phyloP scores from a whole-genome alignment of 2,797 vertebrate species.

The Acrossocheilus fasciatus region DNA sequence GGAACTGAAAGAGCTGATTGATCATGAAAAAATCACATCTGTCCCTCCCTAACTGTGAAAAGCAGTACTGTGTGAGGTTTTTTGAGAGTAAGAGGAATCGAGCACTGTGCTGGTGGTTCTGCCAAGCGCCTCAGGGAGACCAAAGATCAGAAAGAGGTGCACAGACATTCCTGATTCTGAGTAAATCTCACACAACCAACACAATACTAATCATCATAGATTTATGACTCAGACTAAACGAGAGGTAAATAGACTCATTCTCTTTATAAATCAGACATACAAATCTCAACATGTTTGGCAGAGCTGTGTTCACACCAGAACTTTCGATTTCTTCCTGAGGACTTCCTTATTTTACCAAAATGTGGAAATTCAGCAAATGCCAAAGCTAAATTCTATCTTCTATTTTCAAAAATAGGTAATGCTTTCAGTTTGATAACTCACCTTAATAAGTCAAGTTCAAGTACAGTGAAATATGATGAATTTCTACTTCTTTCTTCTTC shows the following conservation, averaged over 20 bases:
- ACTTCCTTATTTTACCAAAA: neutral
- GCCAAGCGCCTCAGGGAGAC: neutral
- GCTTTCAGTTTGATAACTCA: neutral
- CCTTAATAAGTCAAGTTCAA: neutral
- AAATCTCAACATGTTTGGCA: neutral
- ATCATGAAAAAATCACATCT: neutral
- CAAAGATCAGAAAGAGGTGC: neutral
- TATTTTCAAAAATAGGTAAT: neutral
- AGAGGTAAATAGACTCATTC: neutral
- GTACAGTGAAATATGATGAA: neutral
- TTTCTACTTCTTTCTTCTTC: too few species aligned
- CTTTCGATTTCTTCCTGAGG: neutral
- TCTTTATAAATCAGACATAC: neutral
- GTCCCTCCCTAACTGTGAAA: neutral
- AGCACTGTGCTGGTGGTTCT: neutral
- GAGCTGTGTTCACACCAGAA: neutral
- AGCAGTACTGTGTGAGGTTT: neutral
- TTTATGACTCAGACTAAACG: neutral
- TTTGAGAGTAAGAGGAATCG: neutral
- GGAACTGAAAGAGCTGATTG: constrained; percentile 30
- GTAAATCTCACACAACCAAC: neutral
- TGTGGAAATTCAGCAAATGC: neutral
- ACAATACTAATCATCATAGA: neutral
- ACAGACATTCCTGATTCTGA: neutral
- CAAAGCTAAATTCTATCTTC: neutral